Evolutionary conservation across 2,888 invertebrate genomes (phyloP).

Genomic region (Nymphalis urticae): DNA sequence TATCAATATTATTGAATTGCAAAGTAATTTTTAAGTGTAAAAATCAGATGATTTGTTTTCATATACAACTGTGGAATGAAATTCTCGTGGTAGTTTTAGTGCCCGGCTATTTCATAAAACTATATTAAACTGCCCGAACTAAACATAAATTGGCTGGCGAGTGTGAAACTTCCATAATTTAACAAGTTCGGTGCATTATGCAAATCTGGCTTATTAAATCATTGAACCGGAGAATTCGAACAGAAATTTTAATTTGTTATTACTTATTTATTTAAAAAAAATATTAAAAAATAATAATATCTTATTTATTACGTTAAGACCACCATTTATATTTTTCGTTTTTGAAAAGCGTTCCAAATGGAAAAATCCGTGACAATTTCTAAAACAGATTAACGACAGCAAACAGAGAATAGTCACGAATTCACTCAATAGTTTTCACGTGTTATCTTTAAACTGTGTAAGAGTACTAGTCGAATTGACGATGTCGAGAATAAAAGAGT

Average conservation of each 20-base stretch:
- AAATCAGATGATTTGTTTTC: slow-evolving; percentile 7
- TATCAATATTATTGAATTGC: not conserved
- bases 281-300: too few relatives aligned
- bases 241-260: not conserved
- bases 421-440: slow-evolving; percentile 42
- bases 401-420: slow-evolving; percentile 35
- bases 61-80: slow-evolving; percentile 6
- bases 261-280: too few relatives aligned
- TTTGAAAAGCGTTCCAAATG: not conserved
- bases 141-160: slow-evolving; percentile 61
- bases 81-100: not conserved
- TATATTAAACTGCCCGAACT: slow-evolving; percentile 39
- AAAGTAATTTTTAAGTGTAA: not conserved
- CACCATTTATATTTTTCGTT: not conserved
- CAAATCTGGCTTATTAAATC: slow-evolving; percentile 34
- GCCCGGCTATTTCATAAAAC: slow-evolving; percentile 26
- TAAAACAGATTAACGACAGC: slow-evolving; percentile 18
- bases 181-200: slow-evolving; percentile 42
- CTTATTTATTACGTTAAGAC: not conserved
- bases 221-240: not conserved
- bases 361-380: slow-evolving; percentile 6
- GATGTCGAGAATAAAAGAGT: slow-evolving; percentile 65
- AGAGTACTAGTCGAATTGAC: slow-evolving; percentile 63
- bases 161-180: slow-evolving; percentile 58
- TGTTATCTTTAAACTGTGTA: slow-evolving; percentile 61